phyloP scores from a whole-genome alignment of 1,140 invertebrate species.

The Choristoneura fumiferana region DNA sequence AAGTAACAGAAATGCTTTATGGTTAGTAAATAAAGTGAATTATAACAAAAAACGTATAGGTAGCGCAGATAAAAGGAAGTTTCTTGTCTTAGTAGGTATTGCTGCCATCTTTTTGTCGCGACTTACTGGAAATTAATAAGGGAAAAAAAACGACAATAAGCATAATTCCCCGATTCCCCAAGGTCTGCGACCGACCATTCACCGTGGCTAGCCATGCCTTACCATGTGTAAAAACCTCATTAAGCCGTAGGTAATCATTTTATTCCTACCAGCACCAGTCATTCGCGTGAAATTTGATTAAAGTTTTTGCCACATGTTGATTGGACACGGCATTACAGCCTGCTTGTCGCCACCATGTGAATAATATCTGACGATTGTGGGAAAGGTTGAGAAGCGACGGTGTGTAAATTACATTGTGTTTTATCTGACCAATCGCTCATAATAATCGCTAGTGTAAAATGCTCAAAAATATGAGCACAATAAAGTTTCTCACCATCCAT shows the following conservation, averaged over 20 bases:
- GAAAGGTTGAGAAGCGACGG: neutral
- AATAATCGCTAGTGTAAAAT: too few relatives aligned
- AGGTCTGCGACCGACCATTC: neutral
- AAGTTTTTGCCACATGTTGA: constrained; percentile 20
- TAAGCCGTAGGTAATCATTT: constrained; percentile 2
- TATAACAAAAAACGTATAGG: too few relatives aligned
- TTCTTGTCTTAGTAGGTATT: too few relatives aligned
- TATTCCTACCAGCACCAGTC: neutral
- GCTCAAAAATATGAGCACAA: too few relatives aligned
- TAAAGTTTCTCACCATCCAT: too few relatives aligned
- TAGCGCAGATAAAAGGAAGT: too few relatives aligned
- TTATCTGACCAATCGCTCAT: too few relatives aligned
- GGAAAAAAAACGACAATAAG: neutral
- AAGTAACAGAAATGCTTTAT: too few relatives aligned
- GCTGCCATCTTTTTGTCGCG: neutral
- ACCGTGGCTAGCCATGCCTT: neutral
- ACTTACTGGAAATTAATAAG: neutral
- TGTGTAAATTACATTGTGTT: too few relatives aligned
- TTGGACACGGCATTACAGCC: constrained; percentile 33
- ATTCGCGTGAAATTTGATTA: constrained; percentile 1
- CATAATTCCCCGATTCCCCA: neutral
- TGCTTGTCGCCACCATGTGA: constrained; percentile 26
- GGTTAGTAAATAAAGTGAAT: too few relatives aligned
- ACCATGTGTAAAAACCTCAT: constrained; percentile 4
- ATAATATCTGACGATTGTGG: constrained; percentile 5